phyloP scores from a whole-genome alignment of 2,113 vertebrate genomes.

The Tauraco erythrolophus region DNA sequence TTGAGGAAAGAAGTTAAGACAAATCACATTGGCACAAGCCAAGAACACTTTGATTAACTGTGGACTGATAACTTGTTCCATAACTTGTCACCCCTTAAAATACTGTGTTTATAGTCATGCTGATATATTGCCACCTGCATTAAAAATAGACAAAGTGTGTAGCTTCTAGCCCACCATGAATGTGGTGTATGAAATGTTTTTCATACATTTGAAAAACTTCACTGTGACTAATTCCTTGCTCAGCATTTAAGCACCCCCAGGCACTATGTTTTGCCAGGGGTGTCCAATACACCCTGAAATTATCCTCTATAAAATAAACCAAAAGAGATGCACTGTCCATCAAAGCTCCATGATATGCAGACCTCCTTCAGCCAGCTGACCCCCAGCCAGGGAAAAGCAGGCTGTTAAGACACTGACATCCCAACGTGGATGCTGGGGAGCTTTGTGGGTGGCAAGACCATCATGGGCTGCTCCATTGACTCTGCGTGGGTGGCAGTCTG shows the following conservation, averaged over 20 bases:
- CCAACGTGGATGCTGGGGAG: background rate
- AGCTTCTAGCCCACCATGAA: background rate
- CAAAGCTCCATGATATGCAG: background rate
- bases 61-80: background rate
- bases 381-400: background rate
- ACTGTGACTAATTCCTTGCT: background rate
- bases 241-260: background rate
- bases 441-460: background rate
- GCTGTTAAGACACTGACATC: background rate
- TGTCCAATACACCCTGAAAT: background rate
- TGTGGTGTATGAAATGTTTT: no score
- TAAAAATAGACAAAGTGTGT: background rate
- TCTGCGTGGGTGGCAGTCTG: background rate
- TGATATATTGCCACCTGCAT: background rate
- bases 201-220: background rate
- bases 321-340: fast-evolving
- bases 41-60: background rate
- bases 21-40: background rate
- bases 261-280: background rate
- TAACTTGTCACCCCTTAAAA: background rate
- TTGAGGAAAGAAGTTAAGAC: background rate
- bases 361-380: background rate
- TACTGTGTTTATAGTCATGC: background rate
- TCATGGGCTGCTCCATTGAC: fast-evolving
- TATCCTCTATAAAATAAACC: background rate